A percentile compares a stretch with the other conserved stretches of the same genome.
These are phyloP conservation scores for Pachliopta kotzebuea DNA, from an alignment of 2,888 invertebrate genomes.

Conservation along the genomic window DNA sequence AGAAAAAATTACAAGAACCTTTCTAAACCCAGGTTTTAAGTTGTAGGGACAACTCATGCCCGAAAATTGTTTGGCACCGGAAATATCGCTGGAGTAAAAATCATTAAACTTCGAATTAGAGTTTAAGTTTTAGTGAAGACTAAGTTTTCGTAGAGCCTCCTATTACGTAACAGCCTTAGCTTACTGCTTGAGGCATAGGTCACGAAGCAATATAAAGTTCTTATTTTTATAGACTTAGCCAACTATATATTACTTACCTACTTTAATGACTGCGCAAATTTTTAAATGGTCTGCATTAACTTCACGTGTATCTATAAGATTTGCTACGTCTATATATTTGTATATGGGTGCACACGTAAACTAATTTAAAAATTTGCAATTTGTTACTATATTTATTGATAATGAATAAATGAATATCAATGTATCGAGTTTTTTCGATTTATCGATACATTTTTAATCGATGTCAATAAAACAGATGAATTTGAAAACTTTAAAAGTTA, in stretches of 20 bases:
- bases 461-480: no score
- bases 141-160: not conserved
- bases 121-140: not conserved
- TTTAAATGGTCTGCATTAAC: not conserved
- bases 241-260: not conserved
- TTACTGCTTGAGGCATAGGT: not conserved
- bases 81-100: not conserved
- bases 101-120: not conserved
- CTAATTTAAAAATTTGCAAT: not conserved
- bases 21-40: no score
- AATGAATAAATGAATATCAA: no score
- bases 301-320: not conserved
- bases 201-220: conserved; percentile 1
- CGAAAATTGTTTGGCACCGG: not conserved
- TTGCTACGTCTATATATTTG: no score
- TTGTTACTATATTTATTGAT: no score
- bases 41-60: not conserved
- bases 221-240: conserved; percentile 1
- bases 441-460: no score
- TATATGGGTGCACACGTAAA: not conserved
- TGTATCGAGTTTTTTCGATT: no score
- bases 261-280: not conserved
- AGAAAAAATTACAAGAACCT: no score
- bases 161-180: not conserved
- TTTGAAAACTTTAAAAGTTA: no score